Evolutionary conservation across 1,140 invertebrate genomes (phyloP).

Genomic region (Drosophila sp.): DNA sequence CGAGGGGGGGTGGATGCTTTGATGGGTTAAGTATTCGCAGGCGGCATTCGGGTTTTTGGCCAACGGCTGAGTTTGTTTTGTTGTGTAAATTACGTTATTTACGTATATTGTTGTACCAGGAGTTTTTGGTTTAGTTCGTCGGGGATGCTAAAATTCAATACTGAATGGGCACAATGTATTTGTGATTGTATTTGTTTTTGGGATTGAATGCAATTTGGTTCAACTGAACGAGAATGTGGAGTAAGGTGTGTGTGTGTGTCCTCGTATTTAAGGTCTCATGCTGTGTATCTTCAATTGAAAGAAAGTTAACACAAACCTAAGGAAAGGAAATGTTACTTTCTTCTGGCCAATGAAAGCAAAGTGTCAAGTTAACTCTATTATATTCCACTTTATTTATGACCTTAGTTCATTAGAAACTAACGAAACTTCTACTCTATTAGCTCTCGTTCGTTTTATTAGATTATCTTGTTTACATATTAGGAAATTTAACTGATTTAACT

Average conservation of each 20-base stretch:
- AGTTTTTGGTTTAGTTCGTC: slow-evolving; percentile 43
- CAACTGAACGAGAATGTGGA: neutral
- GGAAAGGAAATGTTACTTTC: no score
- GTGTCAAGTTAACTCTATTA: no score
- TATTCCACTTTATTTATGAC: neutral
- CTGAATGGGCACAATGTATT: slow-evolving; percentile 22
- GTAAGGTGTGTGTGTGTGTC: no score
- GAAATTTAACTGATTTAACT: neutral
- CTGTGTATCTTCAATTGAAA: neutral
- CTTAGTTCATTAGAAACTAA: neutral
- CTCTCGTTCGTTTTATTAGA: neutral
- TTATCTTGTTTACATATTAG: neutral
- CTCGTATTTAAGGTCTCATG: neutral
- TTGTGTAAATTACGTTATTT: slow-evolving; percentile 80
- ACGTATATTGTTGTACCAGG: slow-evolving; percentile 57
- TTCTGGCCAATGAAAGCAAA: no score
- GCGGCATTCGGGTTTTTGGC: slow-evolving; percentile 26
- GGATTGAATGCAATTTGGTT: slow-evolving; percentile 19
- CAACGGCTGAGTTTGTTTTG: slow-evolving; percentile 70
- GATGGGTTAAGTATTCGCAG: neutral
- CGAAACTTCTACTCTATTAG: neutral
- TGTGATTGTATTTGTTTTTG: slow-evolving; percentile 25
- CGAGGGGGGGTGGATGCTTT: slow-evolving; percentile 27
- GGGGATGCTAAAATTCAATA: slow-evolving; percentile 50
- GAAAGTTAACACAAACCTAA: neutral